These are phyloP conservation scores for Lydus trimaculatus DNA, from an alignment of 2,888 invertebrate genomes.

Conservation along the genomic window DNA sequence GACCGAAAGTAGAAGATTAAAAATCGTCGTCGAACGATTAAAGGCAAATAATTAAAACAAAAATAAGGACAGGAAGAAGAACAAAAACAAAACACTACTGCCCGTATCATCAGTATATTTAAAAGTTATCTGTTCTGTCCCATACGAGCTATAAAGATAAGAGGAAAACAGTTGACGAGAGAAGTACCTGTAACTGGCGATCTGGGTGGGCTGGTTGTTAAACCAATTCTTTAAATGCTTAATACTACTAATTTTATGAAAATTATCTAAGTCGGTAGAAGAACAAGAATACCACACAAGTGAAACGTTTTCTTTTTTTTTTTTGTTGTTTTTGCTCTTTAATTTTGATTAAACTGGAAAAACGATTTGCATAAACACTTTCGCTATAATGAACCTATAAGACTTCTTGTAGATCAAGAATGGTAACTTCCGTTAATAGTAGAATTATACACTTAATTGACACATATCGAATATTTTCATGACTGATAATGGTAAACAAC, in stretches of 20 bases:
- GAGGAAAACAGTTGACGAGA: conserved; percentile 37
- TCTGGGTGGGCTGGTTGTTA: conserved; percentile 51
- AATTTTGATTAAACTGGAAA: neutral
- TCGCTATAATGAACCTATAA: neutral
- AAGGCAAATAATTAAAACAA: conserved; percentile 38
- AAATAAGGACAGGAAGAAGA: conserved; percentile 8
- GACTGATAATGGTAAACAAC: no score
- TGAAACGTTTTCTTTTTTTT: neutral
- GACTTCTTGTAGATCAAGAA: neutral
- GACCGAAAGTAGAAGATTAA: neutral
- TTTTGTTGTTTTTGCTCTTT: no score
- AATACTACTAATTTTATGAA: conserved; percentile 47
- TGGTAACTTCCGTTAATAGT: neutral
- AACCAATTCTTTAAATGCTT: conserved; percentile 50
- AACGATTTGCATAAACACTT: neutral
- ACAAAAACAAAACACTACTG: conserved; percentile 3
- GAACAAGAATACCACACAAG: neutral
- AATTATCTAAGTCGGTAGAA: conserved; percentile 38
- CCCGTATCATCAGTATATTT: conserved; percentile 43
- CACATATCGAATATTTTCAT: no score
- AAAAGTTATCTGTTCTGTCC: conserved; percentile 50
- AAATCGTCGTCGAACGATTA: neutral
- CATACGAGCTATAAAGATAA: conserved; percentile 53
- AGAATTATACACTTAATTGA: no score
- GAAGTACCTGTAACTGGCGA: conserved; percentile 35